Evolutionary conservation across 2,888 invertebrate genomes (phyloP).

Genomic region (Acleris literana): DNA sequence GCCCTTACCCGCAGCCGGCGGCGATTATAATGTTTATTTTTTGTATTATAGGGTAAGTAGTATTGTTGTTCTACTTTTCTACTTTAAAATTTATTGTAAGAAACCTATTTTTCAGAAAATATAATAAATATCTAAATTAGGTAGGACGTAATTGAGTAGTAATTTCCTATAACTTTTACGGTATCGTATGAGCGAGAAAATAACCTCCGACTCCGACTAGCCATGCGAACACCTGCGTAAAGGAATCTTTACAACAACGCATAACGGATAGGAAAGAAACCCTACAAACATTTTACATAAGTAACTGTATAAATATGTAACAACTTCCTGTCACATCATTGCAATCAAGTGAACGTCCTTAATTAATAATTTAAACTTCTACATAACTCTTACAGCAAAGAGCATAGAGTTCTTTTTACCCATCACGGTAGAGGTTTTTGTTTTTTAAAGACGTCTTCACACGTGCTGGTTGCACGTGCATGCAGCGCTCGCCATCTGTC

Average conservation of each 20-base stretch:
- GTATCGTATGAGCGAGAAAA: too few relatives aligned
- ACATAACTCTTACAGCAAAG: constrained; percentile 4
- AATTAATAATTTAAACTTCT: constrained; percentile 19
- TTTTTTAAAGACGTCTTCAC: constrained; percentile 26
- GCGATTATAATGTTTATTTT: too few relatives aligned
- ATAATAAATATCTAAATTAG: too few relatives aligned
- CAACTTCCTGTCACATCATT: constrained; percentile 27
- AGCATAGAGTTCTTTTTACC: constrained; percentile 5
- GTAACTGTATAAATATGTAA: constrained; percentile 5
- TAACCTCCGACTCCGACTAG: too few relatives aligned
- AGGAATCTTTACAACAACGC: not conserved
- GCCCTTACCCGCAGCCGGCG: too few relatives aligned
- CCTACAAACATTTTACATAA: not conserved
- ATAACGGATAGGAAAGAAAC: not conserved
- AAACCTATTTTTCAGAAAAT: too few relatives aligned
- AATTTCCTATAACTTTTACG: too few relatives aligned
- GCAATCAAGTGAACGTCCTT: constrained; percentile 31
- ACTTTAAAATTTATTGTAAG: too few relatives aligned
- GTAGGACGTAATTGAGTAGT: too few relatives aligned
- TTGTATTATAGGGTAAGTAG: too few relatives aligned
- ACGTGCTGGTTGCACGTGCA: constrained; percentile 37
- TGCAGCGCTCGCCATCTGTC: constrained; percentile 29
- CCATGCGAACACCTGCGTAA: not conserved
- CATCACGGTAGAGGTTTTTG: constrained; percentile 7
- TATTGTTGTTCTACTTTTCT: too few relatives aligned